Conservation (phyloP, 2,113 vertebrate species). For the Edolisoma coerulescens region DNA sequence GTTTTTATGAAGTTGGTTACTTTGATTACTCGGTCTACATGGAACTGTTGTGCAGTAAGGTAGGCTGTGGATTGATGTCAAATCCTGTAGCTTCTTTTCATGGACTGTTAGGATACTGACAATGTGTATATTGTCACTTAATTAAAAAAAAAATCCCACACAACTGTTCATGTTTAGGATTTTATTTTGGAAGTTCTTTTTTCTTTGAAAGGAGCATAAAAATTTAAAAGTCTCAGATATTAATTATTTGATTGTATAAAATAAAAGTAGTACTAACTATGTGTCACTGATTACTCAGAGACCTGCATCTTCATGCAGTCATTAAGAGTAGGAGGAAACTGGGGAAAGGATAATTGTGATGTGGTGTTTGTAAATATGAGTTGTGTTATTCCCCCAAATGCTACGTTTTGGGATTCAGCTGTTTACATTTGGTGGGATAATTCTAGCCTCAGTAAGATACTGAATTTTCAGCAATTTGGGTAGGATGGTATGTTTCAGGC, state of each 20-base stretch:
- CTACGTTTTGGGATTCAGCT: background rate
- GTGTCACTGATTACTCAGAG: background rate
- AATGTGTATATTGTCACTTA: background rate
- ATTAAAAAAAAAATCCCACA: background rate
- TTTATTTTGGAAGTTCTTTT: background rate
- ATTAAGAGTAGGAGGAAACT: background rate
- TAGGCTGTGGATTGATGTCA: background rate
- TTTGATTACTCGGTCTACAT: background rate
- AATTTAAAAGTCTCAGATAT: background rate
- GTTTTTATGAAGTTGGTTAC: background rate
- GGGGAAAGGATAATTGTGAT: background rate
- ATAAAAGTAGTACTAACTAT: background rate
- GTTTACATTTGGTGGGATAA: background rate
- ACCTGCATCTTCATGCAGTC: background rate
- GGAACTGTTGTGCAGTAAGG: background rate
- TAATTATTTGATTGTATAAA: background rate
- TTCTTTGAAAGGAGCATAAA: background rate
- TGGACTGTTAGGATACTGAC: background rate
- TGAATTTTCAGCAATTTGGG: background rate
- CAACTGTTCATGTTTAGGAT: background rate
- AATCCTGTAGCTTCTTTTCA: background rate
- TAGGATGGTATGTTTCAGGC: background rate
- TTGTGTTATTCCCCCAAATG: background rate
- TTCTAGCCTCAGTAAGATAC: background rate
- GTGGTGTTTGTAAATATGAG: background rate